phyloP scores from a whole-genome alignment of 2,797 vertebrate species.

The Cyprinella venusta region DNA sequence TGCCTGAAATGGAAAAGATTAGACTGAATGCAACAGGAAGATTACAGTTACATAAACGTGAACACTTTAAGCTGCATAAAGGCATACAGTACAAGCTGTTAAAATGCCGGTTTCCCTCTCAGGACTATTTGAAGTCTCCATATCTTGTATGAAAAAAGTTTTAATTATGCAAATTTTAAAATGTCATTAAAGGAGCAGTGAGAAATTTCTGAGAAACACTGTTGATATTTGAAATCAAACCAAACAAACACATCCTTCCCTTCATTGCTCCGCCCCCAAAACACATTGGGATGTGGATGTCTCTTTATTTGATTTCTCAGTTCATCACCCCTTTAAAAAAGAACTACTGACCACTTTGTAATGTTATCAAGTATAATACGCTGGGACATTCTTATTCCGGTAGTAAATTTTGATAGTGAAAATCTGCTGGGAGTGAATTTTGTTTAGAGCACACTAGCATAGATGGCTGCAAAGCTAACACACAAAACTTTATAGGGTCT shows the following conservation, averaged over 20 bases:
- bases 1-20: constrained; percentile 15
- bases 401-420: background rate
- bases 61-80: constrained; percentile 1
- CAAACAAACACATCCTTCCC: too few relatives aligned
- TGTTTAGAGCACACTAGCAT: background rate
- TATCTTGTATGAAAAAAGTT: background rate
- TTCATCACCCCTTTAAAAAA: too few relatives aligned
- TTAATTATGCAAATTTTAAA: background rate
- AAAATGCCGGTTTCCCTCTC: background rate
- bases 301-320: too few relatives aligned
- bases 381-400: background rate
- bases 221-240: too few relatives aligned
- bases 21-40: background rate
- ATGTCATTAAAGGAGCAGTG: background rate
- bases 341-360: background rate
- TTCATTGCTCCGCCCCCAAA: too few relatives aligned
- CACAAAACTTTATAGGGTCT: background rate
- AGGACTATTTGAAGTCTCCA: background rate
- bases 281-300: too few relatives aligned
- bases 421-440: background rate
- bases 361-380: background rate
- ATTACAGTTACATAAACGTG: background rate
- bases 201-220: background rate
- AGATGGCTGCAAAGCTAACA: background rate
- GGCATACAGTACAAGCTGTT: constrained; percentile 4